Conservation (phyloP, 2,888 invertebrate species). For the Chrysolina haemoptera region DNA sequence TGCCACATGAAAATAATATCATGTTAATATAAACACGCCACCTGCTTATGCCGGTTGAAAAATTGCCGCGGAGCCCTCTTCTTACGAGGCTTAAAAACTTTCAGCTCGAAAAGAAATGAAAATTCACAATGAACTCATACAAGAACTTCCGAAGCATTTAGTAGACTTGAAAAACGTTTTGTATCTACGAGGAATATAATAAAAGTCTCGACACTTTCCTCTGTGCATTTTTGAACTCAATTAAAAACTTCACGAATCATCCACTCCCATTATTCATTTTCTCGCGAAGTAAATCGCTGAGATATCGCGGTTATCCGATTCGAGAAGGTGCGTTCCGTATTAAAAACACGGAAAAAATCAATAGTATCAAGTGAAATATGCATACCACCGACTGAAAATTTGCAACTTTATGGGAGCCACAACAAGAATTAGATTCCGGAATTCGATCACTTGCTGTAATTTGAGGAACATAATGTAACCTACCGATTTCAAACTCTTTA, state of each 20-base stretch:
- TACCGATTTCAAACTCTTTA: too few species aligned
- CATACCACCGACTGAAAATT: too few species aligned
- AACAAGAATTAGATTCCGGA: too few species aligned
- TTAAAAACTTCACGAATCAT: slow-evolving; percentile 14
- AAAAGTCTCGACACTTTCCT: slow-evolving; percentile 24
- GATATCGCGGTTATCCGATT: slow-evolving; percentile 4
- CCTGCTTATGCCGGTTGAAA: slow-evolving; percentile 14
- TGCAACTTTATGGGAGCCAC: too few species aligned
- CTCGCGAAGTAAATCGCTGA: not conserved
- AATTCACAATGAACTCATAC: slow-evolving; percentile 19
- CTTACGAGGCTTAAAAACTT: slow-evolving; percentile 6
- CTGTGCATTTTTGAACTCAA: slow-evolving; percentile 21
- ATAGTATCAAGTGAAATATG: too few species aligned
- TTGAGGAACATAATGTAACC: too few species aligned
- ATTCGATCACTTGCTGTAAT: too few species aligned
- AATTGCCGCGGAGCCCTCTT: slow-evolving; percentile 4
- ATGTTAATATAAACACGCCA: slow-evolving; percentile 4
- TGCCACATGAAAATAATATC: not conserved
- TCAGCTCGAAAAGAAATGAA: slow-evolving; percentile 10
- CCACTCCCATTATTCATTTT: slow-evolving; percentile 15
- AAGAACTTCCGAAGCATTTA: slow-evolving; percentile 10
- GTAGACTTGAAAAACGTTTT: slow-evolving; percentile 16
- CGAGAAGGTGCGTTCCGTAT: not conserved
- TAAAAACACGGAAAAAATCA: too few species aligned
- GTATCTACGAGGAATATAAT: slow-evolving; percentile 22